Percentiles rank a stretch among this genome's conserved stretches.
Evolutionary conservation across 2,113 vertebrate species (phyloP).

Genomic region (Phalacrocorax carbo): DNA sequence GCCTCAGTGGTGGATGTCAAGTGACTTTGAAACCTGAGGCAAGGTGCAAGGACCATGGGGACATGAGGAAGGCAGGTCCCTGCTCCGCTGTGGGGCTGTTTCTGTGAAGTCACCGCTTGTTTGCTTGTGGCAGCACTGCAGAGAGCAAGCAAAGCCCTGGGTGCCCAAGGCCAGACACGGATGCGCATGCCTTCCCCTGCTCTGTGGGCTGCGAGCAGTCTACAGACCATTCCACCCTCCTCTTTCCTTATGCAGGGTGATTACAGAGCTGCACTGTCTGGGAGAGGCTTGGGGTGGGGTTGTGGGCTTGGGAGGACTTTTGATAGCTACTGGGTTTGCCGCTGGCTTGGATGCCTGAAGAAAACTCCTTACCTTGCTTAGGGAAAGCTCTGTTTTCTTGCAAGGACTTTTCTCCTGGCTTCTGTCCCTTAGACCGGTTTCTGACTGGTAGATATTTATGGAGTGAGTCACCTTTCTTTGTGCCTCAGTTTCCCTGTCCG

Average conservation of each 20-base stretch:
- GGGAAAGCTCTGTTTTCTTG: not conserved
- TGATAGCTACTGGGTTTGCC: not conserved
- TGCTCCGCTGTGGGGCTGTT: accelerated
- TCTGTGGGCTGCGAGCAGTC: not conserved
- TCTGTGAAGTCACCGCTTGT: accelerated
- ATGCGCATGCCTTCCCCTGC: not conserved
- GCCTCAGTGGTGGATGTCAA: not conserved
- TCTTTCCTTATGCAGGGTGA: not conserved
- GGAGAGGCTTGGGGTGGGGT: not conserved
- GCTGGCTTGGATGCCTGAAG: not conserved
- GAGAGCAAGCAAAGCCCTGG: not conserved
- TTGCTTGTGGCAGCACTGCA: accelerated
- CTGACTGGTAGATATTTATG: not conserved
- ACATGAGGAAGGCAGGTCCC: accelerated
- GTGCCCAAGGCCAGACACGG: not conserved
- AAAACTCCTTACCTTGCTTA: not conserved
- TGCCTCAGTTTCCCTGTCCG: conserved; percentile 8
- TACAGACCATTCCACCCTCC: not conserved
- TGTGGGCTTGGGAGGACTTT: not conserved
- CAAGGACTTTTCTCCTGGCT: not conserved
- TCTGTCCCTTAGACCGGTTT: not conserved
- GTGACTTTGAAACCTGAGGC: not conserved
- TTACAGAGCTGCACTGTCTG: not conserved
- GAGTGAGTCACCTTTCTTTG: not conserved
- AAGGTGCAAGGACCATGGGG: not conserved